These are phyloP conservation scores for Peromyscus polionotus DNA, from an alignment of 2,113 vertebrate genomes.

Conservation along the genomic window DNA sequence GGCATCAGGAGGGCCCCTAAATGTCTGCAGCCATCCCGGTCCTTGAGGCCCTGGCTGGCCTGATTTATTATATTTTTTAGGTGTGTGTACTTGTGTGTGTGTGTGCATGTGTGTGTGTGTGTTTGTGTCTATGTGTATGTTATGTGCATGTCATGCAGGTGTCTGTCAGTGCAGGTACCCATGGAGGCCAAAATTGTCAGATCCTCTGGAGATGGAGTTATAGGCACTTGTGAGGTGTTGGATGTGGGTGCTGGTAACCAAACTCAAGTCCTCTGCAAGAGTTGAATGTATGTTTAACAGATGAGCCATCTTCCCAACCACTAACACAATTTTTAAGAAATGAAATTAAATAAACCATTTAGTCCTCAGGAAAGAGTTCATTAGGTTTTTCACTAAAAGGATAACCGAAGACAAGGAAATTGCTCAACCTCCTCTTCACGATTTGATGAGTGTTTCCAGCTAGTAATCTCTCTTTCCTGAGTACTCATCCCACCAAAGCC, in stretches of 20 bases:
- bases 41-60: too few species aligned
- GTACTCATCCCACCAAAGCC: background rate
- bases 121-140: background rate
- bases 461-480: background rate
- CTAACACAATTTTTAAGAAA: conserved; percentile 28
- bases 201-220: background rate
- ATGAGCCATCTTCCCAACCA: background rate
- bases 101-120: too few species aligned
- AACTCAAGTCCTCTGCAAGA: background rate
- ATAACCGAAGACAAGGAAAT: conserved; percentile 3
- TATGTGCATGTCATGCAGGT: background rate
- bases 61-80: background rate
- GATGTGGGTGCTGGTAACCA: background rate
- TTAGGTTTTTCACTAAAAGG: background rate
- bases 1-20: too few species aligned
- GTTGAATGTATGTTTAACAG: background rate
- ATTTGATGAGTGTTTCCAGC: background rate
- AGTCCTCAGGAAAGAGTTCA: background rate
- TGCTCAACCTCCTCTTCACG: background rate
- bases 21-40: too few species aligned
- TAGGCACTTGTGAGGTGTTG: background rate
- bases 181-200: background rate
- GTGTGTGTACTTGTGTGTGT: background rate
- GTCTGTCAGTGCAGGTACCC: background rate
- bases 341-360: background rate